Percentiles rank a stretch among this genome's conserved stretches.
Evolutionary conservation across 1,140 invertebrate genomes (phyloP).

Genomic region (Parasteatoda tepidariorum): DNA sequence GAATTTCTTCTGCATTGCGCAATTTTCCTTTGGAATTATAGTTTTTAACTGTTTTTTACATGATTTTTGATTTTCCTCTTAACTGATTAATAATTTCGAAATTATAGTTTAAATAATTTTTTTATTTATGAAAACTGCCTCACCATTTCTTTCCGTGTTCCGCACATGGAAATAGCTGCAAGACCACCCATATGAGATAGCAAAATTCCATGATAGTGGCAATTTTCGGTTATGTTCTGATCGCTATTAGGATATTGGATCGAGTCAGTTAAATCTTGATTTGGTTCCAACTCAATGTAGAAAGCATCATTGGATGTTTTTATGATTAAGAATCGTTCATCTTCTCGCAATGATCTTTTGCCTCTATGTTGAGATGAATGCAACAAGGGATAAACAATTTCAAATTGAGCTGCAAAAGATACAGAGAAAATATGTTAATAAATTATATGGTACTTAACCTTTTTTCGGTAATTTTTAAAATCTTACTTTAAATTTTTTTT

Average conservation of each 20-base stretch:
- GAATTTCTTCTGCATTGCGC: too few relatives aligned
- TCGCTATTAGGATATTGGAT: not conserved
- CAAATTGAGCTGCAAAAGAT: constrained; percentile 2
- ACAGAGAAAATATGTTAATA: not conserved
- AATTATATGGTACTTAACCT: too few relatives aligned
- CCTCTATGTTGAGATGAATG: not conserved
- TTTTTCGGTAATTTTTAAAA: too few relatives aligned
- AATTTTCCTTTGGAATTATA: too few relatives aligned
- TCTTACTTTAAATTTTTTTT: too few relatives aligned
- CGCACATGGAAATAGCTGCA: constrained; percentile 33
- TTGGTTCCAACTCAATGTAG: constrained; percentile 19
- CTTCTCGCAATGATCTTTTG: not conserved
- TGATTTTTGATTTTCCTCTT: too few relatives aligned
- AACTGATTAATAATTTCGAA: too few relatives aligned
- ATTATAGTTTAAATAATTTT: too few relatives aligned
- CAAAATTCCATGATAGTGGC: constrained; percentile 27
- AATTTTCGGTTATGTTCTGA: not conserved
- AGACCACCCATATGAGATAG: not conserved
- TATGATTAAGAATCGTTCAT: not conserved
- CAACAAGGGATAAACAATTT: constrained; percentile 25
- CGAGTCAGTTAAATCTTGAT: not conserved
- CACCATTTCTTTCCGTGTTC: constrained; percentile 2
- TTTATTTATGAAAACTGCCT: not conserved
- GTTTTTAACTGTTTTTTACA: too few relatives aligned
- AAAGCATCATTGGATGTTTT: constrained; percentile 17